Evolutionary conservation across 2,113 vertebrate genomes (phyloP).

Genomic region (Hemichromis elongatus): DNA sequence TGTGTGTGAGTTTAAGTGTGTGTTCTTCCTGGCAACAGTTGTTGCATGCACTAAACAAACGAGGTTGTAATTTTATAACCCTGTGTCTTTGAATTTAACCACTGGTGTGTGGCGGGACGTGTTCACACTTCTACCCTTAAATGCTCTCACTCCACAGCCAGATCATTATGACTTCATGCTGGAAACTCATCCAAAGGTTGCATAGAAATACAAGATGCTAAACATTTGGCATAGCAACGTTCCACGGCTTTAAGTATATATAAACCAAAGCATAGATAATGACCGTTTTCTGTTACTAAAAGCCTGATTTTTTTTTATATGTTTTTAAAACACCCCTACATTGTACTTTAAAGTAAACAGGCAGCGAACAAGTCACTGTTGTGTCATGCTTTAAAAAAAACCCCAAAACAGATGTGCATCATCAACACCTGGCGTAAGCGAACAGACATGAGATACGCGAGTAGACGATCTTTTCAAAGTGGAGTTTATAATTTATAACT

Average conservation of each 20-base stretch:
- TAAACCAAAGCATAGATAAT: background rate
- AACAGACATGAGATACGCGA: background rate
- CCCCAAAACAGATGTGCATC: background rate
- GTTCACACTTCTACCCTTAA: constrained; percentile 28
- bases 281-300: background rate
- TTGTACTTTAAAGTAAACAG: background rate
- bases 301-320: background rate
- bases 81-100: background rate
- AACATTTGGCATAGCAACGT: constrained; percentile 23
- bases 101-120: constrained; percentile 25
- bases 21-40: constrained; percentile 38
- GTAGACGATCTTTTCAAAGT: background rate
- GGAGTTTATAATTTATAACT: constrained; percentile 16
- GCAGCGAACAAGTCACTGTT: background rate
- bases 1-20: background rate
- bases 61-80: constrained; percentile 12
- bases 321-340: background rate
- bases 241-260: background rate
- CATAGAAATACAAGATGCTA: background rate
- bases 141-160: background rate
- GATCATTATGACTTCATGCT: constrained; percentile 36
- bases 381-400: background rate
- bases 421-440: constrained; percentile 19
- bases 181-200: constrained; percentile 19
- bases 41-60: constrained; percentile 26